Percentiles rank a stretch among this genome's conserved stretches.
These are phyloP conservation scores for Peromyscus leucopus DNA, from an alignment of 2,113 vertebrate genomes.

Conservation along the genomic window DNA sequence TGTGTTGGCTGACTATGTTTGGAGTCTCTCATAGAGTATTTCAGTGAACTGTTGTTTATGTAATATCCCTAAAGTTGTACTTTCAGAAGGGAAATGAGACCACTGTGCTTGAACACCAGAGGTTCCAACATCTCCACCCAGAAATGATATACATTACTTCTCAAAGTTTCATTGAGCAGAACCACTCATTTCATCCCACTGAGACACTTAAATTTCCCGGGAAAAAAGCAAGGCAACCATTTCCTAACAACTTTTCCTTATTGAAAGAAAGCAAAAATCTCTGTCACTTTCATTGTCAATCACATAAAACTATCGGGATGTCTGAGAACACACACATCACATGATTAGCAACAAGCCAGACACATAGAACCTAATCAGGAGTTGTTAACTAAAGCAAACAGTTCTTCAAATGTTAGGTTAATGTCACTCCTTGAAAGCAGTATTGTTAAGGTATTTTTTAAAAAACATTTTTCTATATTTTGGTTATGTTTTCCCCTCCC, in stretches of 20 bases:
- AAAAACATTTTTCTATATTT: background rate
- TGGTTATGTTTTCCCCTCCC: background rate
- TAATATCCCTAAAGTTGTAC: background rate
- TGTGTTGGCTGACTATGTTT: background rate
- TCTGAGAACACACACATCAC: background rate
- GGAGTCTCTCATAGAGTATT: background rate
- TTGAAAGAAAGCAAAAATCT: background rate
- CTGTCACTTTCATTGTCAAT: background rate
- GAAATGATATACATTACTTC: background rate
- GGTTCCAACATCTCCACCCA: background rate
- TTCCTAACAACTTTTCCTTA: background rate
- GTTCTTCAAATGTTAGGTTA: background rate
- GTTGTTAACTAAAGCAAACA: background rate
- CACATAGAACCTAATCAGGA: background rate
- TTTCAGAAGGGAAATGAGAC: background rate
- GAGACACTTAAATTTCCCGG: background rate
- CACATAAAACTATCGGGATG: background rate
- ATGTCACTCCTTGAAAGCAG: constrained; percentile 10
- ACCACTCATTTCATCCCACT: rapidly evolving
- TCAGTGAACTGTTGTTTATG: background rate
- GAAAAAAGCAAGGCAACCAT: background rate
- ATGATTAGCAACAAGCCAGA: background rate
- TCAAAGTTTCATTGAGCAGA: background rate
- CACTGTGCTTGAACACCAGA: background rate
- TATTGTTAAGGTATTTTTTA: background rate